Evolutionary conservation across 2,113 vertebrate genomes (phyloP).

Genomic region (Scophthalmus maximus): DNA sequence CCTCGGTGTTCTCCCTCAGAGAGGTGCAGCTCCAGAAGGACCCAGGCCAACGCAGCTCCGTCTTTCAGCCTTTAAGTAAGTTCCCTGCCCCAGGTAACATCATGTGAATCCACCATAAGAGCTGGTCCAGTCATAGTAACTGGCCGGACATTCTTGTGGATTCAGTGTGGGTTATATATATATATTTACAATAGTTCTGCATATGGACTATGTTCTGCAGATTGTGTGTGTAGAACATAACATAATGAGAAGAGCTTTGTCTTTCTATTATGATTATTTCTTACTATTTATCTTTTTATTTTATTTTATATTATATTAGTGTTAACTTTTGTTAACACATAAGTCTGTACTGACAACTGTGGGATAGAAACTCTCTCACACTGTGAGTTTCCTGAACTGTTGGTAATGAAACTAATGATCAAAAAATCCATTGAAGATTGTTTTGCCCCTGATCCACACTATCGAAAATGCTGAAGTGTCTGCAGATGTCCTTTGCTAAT

Average conservation of each 20-base stretch:
- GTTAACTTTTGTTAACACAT: not conserved
- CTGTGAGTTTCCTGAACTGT: not conserved
- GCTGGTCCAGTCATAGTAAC: not conserved
- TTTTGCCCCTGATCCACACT: conserved; percentile 16
- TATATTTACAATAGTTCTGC: no score
- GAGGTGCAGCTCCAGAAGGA: conserved; percentile 96
- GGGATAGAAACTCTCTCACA: not conserved
- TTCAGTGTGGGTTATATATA: no score
- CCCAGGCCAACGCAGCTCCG: conserved; percentile 89
- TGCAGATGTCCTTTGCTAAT: conserved; percentile 20
- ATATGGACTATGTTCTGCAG: no score
- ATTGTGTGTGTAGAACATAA: no score
- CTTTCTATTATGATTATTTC: no score
- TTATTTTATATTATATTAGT: not conserved
- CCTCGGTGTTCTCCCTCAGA: conserved; percentile 92
- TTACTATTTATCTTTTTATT: no score
- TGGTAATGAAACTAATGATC: not conserved
- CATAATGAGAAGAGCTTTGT: no score
- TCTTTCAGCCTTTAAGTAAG: conserved; percentile 91
- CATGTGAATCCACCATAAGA: not conserved
- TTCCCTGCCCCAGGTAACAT: no score
- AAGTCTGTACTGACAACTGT: no score
- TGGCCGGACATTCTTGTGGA: no score
- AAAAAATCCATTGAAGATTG: not conserved
- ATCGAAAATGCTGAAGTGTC: not conserved